Percentiles rank a stretch among this genome's conserved stretches.
Conservation (phyloP, 2,888 invertebrate species). For the Empis stercorea region DNA sequence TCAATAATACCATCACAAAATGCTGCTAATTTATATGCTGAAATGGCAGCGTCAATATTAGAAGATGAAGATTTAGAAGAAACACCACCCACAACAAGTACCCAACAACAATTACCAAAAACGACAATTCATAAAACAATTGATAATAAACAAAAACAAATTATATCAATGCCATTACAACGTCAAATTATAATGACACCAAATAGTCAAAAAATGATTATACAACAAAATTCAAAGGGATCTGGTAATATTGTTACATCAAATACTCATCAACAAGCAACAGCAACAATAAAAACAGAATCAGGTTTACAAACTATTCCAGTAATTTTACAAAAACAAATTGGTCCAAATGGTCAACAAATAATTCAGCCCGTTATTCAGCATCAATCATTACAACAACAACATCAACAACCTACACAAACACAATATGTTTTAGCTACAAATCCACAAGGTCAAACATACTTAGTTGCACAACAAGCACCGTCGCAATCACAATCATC, state of each 20-base stretch:
- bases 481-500: slow-evolving; percentile 5
- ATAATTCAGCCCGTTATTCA: slow-evolving; percentile 28
- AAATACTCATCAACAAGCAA: slow-evolving; percentile 15
- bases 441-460: slow-evolving; percentile 44
- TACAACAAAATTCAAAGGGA: slow-evolving; percentile 12
- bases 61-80: slow-evolving; percentile 59
- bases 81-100: slow-evolving; percentile 19
- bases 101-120: slow-evolving; percentile 17
- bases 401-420: slow-evolving; percentile 27
- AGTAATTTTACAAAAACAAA: slow-evolving; percentile 28
- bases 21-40: slow-evolving; percentile 74
- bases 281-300: slow-evolving; percentile 35
- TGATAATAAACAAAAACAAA: slow-evolving; percentile 27
- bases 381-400: slow-evolving; percentile 30
- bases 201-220: slow-evolving; percentile 23
- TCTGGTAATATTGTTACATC: slow-evolving; percentile 20
- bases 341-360: slow-evolving; percentile 19
- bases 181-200: slow-evolving; percentile 30
- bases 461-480: slow-evolving; percentile 50
- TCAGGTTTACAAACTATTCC: slow-evolving; percentile 34
- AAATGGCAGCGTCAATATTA: slow-evolving; percentile 69
- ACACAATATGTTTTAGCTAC: slow-evolving; percentile 36
- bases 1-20: slow-evolving; percentile 49
- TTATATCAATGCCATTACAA: slow-evolving; percentile 25
- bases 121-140: slow-evolving; percentile 10